Conservation (phyloP, 53 echinoderm and acorn worm genomes). For the Crossaster papposus region DNA sequence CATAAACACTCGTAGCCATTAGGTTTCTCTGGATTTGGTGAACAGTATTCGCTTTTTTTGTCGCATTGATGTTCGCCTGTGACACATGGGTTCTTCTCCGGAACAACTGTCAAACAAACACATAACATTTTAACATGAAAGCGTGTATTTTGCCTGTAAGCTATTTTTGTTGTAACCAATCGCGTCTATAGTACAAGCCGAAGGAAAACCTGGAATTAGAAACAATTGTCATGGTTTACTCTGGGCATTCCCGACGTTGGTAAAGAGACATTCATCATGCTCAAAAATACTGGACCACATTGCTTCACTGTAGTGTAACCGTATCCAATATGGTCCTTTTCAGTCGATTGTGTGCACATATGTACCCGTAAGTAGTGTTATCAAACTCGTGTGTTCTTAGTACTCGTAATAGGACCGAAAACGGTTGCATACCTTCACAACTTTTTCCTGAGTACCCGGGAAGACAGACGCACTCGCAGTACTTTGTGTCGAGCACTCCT, state of each 20-base stretch:
- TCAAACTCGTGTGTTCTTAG: neutral
- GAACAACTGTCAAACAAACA: neutral
- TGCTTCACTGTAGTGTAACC: neutral
- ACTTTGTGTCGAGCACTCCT: neutral
- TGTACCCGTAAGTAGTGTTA: too few species aligned
- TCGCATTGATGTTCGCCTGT: neutral
- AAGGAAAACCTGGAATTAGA: too few species aligned
- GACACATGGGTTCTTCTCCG: neutral
- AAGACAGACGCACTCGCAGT: slow-evolving; percentile 6
- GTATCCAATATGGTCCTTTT: neutral
- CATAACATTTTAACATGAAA: too few species aligned
- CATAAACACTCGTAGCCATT: neutral
- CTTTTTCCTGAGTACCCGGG: neutral
- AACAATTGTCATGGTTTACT: neutral
- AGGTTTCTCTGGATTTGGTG: neutral
- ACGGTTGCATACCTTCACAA: slow-evolving; percentile 8
- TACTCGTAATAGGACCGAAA: neutral
- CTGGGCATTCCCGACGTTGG: neutral
- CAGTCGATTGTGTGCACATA: neutral
- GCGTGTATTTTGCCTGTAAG: too few species aligned
- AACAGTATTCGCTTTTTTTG: neutral
- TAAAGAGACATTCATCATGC: neutral
- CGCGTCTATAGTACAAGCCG: too few species aligned
- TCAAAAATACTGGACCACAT: neutral
- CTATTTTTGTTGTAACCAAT: too few species aligned